Base-by-base conservation (phyloP, 2,888 invertebrate genomes). In the Smittia sp. region DNA sequence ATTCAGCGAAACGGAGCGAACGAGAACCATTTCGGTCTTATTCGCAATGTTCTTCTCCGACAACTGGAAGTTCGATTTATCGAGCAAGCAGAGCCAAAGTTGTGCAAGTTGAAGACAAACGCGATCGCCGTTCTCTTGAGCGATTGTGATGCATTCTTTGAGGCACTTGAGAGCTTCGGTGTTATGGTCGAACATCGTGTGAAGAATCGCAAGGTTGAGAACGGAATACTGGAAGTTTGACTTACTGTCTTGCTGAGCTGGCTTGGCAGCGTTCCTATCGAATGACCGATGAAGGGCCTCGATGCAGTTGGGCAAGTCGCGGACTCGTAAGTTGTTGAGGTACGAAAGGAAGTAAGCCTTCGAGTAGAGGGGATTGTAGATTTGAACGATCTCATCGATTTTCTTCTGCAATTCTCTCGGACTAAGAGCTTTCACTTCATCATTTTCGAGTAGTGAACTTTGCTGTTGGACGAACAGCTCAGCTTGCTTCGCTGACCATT, bases 401-500 rank as follows among this genome's bases (percentile, higher is more conserved):
- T 79, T 80, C 1, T 86, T 87, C 79, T 95, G 93, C 75, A 96
- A 82, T 77, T 91, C 88, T 75, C 86, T 85, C 0, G 96, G 92
- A 1, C 89, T 83, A 76, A 94, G 80, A 0, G 95, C 94, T 78
- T 89, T 89, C 69, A 87, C 86, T 79, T 94, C 93, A 81, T 94
- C 92, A 62, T 89, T 91, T 79, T 91, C 90, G 73, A 96, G 80
- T 72, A 94, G 83, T 76, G 90, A 89, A 9, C 92, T 92, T 82
- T 96, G 95, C 78, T 93, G 92, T 0, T 93, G 90, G 74, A 95
- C 90, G 79, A 95, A 93, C 67, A 93, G 84, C 81, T 96, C 95
- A 0, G 95, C 94, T 83, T 96, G 95, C 77, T 92, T 89, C 75
- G 90, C 88, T 0, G 94, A 93, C 93, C 93, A 93, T 74, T 89